Evolutionary conservation across 1,140 invertebrate genomes (phyloP).

Genomic region (Macrobrachium rosenbergii): DNA sequence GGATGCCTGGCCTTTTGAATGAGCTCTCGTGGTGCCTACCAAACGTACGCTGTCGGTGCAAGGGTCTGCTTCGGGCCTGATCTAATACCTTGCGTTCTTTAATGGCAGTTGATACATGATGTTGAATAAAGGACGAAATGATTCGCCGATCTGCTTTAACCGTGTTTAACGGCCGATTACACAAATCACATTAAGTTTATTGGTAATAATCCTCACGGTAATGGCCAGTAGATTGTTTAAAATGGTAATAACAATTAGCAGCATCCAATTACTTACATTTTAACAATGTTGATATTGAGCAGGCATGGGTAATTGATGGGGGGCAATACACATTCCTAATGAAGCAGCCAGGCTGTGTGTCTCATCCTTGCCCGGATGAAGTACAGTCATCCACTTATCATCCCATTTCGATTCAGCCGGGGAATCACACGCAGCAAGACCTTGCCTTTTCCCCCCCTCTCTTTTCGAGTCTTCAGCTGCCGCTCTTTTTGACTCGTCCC

Average conservation of each 20-base stretch:
- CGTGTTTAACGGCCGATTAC: conserved; percentile 53
- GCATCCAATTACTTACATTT: conserved; percentile 62
- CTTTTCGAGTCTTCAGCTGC: no score
- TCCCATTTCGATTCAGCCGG: no score
- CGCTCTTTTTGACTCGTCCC: no score
- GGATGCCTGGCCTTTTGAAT: no score
- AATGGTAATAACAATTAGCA: conserved; percentile 59
- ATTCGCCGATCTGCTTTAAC: conserved; percentile 45
- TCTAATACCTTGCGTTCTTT: no score
- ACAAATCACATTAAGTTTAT: conserved; percentile 59
- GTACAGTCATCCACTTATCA: conserved; percentile 38
- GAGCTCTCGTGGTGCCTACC: no score
- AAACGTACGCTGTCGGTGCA: no score
- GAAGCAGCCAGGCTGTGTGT: conserved; percentile 17
- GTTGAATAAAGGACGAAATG: conserved; percentile 46
- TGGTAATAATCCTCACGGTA: conserved; percentile 56
- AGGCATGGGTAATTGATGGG: conserved; percentile 50
- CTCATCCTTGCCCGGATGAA: conserved; percentile 18
- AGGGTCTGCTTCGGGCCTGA: no score
- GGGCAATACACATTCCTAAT: conserved; percentile 48
- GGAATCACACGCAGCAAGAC: no score
- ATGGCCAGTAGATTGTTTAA: conserved; percentile 57
- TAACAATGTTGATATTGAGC: conserved; percentile 62
- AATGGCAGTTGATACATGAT: conserved; percentile 9
- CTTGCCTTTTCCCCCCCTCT: no score